Evolutionary conservation across 1,140 invertebrate genomes (phyloP).

Genomic region (Caenorhabditis tropicalis): DNA sequence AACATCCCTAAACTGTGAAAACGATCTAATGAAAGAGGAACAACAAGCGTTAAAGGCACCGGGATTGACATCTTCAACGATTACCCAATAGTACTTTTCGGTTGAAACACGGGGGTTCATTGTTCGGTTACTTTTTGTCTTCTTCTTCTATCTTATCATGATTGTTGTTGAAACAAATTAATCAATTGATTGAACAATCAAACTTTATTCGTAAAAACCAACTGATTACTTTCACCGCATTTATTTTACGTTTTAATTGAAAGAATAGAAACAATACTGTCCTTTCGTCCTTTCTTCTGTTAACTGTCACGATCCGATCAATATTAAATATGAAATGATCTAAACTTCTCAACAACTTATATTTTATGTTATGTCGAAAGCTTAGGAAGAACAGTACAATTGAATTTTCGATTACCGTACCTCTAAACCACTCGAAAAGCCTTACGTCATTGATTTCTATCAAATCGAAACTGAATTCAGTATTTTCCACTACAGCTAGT

Average conservation of each 20-base stretch:
- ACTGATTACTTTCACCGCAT: neutral
- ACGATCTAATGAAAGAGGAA: neutral
- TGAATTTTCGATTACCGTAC: no score
- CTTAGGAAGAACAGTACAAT: no score
- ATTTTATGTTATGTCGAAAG: no score
- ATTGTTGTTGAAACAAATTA: neutral
- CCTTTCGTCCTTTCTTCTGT: no score
- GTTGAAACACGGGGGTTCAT: neutral
- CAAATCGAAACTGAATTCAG: neutral
- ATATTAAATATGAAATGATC: no score
- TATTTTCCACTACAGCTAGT: neutral
- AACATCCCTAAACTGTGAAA: slow-evolving; percentile 19
- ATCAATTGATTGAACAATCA: neutral
- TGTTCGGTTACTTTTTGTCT: neutral
- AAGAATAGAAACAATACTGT: no score
- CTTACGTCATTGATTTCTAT: neutral
- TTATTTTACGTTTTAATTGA: no score
- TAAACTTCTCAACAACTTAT: no score
- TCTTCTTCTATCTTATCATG: neutral
- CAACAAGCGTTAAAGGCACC: neutral
- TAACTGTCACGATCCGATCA: no score
- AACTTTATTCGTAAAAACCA: no score
- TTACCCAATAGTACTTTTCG: neutral
- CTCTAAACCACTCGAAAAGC: no score
- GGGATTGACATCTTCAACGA: neutral